phyloP scores from a whole-genome alignment of 2,888 invertebrate genomes.

The Papilio gigon region DNA sequence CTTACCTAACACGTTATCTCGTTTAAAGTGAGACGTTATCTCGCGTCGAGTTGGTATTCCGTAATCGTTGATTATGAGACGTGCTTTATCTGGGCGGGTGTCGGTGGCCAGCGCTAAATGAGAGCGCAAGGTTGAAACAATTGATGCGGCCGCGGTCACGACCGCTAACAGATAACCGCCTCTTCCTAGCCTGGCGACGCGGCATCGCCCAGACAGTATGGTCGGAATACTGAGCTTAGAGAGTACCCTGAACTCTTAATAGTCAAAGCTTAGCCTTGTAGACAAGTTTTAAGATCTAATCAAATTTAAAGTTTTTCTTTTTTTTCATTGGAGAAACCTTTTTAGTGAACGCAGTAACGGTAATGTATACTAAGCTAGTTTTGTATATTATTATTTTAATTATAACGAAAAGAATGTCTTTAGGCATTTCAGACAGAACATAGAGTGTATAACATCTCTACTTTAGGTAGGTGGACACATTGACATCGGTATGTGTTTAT shows the following conservation, averaged over 20 bases:
- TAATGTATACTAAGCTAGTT: too few species aligned
- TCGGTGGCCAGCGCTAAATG: slow-evolving; percentile 57
- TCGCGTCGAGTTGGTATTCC: slow-evolving; percentile 21
- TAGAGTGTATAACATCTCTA: background rate
- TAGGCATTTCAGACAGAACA: background rate
- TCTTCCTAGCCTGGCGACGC: slow-evolving; percentile 10
- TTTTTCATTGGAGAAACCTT: too few species aligned
- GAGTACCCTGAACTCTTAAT: background rate
- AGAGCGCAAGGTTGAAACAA: slow-evolving; percentile 74
- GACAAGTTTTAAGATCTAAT: background rate
- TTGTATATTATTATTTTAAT: too few species aligned
- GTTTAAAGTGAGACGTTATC: background rate
- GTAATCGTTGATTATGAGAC: slow-evolving; percentile 35
- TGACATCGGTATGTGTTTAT: too few species aligned
- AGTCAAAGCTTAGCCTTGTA: background rate
- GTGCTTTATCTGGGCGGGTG: slow-evolving; percentile 52
- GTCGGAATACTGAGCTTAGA: background rate
- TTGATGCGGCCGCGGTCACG: slow-evolving; percentile 63
- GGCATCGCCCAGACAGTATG: background rate
- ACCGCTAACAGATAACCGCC: slow-evolving; percentile 41
- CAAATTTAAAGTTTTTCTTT: too few species aligned
- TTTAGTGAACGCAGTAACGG: too few species aligned
- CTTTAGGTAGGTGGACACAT: background rate
- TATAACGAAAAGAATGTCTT: background rate
- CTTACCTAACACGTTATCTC: slow-evolving; percentile 21